Evolutionary conservation across 1,140 invertebrate species (phyloP).

Genomic region (Camponotus vicinus): DNA sequence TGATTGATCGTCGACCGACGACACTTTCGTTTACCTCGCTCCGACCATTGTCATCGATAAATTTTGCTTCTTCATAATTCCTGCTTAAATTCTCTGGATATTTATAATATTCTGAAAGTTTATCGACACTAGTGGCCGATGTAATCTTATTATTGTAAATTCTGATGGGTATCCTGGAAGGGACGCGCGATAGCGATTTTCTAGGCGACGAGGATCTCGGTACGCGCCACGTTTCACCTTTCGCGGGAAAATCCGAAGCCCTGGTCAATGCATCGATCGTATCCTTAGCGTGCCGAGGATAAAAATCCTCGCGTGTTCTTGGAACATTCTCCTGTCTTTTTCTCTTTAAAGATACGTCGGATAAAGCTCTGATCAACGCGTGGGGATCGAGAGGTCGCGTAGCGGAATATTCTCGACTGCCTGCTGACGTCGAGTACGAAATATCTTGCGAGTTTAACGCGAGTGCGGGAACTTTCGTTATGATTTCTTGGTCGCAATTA

Average conservation of each 20-base stretch:
- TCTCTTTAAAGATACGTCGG: constrained; percentile 59
- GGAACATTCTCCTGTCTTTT: background rate
- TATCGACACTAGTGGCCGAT: background rate
- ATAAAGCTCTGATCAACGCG: constrained; percentile 67
- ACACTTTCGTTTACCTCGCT: background rate
- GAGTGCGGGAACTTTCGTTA: constrained; percentile 61
- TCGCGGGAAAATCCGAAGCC: background rate
- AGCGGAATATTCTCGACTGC: constrained; percentile 19
- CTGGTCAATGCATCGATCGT: background rate
- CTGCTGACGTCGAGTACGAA: constrained; percentile 61
- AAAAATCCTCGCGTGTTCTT: background rate
- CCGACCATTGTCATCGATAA: background rate
- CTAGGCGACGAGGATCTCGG: background rate
- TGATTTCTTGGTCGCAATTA: constrained; percentile 27
- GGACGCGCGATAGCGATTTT: background rate
- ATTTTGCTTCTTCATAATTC: background rate
- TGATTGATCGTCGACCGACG: background rate
- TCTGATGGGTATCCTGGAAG: constrained; percentile 52
- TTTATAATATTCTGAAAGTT: background rate
- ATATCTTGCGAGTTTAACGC: constrained; percentile 66
- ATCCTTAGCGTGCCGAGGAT: background rate
- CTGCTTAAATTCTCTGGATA: background rate
- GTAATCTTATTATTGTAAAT: background rate
- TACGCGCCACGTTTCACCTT: constrained; percentile 36
- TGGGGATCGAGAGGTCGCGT: constrained; percentile 57